Base-by-base conservation (phyloP, 2,113 vertebrate species). In the Phainopepla nitens region DNA sequence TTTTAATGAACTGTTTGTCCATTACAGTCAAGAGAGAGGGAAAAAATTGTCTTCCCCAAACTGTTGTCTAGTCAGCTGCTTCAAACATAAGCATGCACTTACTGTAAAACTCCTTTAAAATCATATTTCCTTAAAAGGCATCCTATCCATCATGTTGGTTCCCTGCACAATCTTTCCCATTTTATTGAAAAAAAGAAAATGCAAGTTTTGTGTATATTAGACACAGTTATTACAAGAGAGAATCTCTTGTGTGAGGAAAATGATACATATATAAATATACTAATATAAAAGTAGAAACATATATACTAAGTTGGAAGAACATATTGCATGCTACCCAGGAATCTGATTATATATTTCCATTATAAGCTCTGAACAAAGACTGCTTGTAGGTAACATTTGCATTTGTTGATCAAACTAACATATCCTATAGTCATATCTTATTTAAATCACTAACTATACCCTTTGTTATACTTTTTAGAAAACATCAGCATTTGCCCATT, bases 261-360 rank as follows among this genome's bases (percentile, higher is more conserved):
- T 24, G 6, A 35, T 45, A 15, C 7, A 1, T 45, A 11, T 23
- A 35, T 61, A 39, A 39, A 9, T 50, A 75, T 23, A 11, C 29
- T 42, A 41, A 53, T 54, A 12, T 10, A 42, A 80, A 79, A 65
- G 8, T 10, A 44, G 35, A 58, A 81, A 35, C 12, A 3, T 27
- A 6, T n/a, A 4, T 80, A 6, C 33, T 80, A 20, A 41, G 22
- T 72, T 82, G 57, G 50, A 65, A 35, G n/a, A 61, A 69, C 0
- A 0, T 64, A 7, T 25, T 85, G 2, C 47, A 3, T 70, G 1
- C n/a, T 51, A 4, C 24, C 29, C 19, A 29, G 39, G 16, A 65
- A 61, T 24, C 50, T 50, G 10, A 15, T 81, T 73, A 9, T 16
- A 27, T 69, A 11, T 53, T 82, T 84, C 0, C 0, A 7, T 75